phyloP scores from a whole-genome alignment of 2,113 vertebrate genomes.

The Cygnus atratus region DNA sequence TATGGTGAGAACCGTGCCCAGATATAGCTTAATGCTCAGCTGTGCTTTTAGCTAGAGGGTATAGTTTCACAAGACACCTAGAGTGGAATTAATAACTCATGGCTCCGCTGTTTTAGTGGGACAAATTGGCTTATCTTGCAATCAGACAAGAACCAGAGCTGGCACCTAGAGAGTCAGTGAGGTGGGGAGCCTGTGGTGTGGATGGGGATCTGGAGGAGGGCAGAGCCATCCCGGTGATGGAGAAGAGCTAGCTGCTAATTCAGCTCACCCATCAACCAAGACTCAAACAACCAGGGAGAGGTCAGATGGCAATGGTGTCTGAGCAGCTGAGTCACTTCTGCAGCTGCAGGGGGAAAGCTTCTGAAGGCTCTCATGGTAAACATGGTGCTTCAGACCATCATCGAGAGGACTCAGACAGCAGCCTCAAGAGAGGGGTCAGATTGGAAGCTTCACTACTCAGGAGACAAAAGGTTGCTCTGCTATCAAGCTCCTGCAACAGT shows the following conservation, averaged over 20 bases:
- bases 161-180: rapidly evolving
- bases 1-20: background rate
- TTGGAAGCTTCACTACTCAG: background rate
- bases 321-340: background rate
- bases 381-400: background rate
- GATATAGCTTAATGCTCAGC: background rate
- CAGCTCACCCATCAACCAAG: background rate
- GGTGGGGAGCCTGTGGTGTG: background rate
- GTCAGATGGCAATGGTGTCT: rapidly evolving
- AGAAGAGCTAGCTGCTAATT: background rate
- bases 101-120: background rate
- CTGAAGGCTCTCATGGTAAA: background rate
- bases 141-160: background rate
- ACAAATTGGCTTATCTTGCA: background rate
- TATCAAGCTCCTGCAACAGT: rapidly evolving
- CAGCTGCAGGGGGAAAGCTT: background rate
- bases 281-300: background rate
- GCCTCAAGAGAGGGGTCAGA: background rate
- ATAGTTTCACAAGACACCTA: background rate
- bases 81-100: background rate
- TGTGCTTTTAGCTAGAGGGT: background rate
- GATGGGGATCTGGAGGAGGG: background rate
- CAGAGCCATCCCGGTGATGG: background rate
- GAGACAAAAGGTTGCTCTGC: background rate
- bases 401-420: background rate